Percentiles rank a stretch among this genome's conserved stretches.
phyloP scores from a whole-genome alignment of 2,797 vertebrate genomes.

The Mareca penelope region DNA sequence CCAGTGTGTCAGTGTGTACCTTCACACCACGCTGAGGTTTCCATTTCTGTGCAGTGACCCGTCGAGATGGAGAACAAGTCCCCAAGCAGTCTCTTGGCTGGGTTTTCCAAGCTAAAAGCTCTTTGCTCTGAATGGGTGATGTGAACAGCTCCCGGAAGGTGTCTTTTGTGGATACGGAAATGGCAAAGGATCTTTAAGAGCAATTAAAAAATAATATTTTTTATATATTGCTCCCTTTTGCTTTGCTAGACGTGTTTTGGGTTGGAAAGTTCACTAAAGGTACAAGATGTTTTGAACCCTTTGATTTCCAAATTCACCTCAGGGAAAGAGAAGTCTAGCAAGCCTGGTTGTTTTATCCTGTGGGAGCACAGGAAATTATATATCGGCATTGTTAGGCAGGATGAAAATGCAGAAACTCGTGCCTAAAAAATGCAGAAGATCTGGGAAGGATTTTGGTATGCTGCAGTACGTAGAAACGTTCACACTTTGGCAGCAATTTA shows the following conservation, averaged over 20 bases:
- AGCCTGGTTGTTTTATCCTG: not conserved
- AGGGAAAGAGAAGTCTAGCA: not conserved
- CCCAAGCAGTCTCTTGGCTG: not conserved
- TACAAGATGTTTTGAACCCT: not conserved
- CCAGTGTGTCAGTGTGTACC: not conserved
- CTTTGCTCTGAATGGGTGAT: not conserved
- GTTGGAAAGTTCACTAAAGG: not conserved
- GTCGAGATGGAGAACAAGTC: too few relatives aligned
- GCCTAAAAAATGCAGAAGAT: not conserved
- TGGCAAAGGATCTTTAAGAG: not conserved
- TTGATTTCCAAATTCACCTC: not conserved
- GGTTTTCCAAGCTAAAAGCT: not conserved
- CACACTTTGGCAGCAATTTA: fast-evolving
- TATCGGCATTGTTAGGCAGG: not conserved
- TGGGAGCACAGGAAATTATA: fast-evolving
- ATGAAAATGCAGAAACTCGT: not conserved
- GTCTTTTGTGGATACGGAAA: not conserved
- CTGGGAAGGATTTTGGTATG: not conserved
- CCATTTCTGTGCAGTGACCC: not conserved
- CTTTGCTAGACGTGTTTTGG: not conserved
- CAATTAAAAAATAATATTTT: not conserved
- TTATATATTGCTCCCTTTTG: not conserved
- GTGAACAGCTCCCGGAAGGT: not conserved
- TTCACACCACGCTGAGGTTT: not conserved
- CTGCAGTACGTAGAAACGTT: not conserved